These are phyloP conservation scores for Xyliphius kryptos DNA, from an alignment of 2,113 vertebrate species.

Conservation along the genomic window DNA sequence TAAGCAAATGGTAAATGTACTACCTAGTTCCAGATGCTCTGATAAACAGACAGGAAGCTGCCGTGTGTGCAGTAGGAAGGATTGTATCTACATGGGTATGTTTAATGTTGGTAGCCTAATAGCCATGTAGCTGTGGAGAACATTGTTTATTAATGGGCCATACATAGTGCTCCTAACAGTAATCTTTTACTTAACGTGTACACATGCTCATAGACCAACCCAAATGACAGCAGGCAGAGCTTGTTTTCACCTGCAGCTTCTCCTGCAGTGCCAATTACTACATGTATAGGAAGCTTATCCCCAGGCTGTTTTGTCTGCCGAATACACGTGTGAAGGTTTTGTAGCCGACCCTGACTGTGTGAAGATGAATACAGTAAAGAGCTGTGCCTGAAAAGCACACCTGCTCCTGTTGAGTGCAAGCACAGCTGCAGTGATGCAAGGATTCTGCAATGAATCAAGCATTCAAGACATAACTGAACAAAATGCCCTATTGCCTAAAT, in stretches of 20 bases:
- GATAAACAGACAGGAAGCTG: constrained; percentile 25
- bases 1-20: no score
- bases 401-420: constrained; percentile 26
- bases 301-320: neutral
- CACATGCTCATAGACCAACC: no score
- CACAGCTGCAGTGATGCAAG: constrained; percentile 4
- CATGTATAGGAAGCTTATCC: neutral
- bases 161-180: no score
- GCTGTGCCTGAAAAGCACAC: constrained; percentile 26
- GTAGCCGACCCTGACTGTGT: neutral
- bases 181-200: no score
- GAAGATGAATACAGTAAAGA: constrained; percentile 12
- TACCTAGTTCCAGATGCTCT: neutral
- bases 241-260: neutral
- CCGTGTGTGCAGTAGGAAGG: constrained; percentile 50
- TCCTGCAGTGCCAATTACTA: constrained; percentile 6
- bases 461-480: no score
- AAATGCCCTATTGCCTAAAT: no score
- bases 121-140: no score
- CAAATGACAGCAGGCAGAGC: no score
- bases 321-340: constrained; percentile 11
- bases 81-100: no score
- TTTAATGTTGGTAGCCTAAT: no score
- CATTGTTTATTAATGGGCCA: no score
- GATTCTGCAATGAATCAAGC: neutral